Evolutionary conservation across 2,113 vertebrate species (phyloP), one percentile per base, ranked within the genome.

Genomic region (Nematolebias whitei): DNA sequence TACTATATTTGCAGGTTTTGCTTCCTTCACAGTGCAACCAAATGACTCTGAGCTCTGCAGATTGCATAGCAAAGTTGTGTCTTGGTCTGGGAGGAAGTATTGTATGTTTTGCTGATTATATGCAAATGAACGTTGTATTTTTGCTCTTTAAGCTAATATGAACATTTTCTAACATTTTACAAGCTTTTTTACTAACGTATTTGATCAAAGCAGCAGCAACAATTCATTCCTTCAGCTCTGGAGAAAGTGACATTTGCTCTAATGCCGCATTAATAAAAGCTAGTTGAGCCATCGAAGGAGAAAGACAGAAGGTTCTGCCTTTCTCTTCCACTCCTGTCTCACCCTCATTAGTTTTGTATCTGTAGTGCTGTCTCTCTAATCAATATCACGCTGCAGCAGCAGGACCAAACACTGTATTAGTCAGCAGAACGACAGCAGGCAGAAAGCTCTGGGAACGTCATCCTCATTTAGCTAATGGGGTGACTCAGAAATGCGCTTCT

Each of bases 311-410:
- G 48, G 68, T 67, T 57, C 24, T 40, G 45, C 32, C 66, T 71
- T 55, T 24, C 69, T 63, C 63, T 59, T 45, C 61, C 61, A 43
- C 11, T 69, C 39, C 22, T 62, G 47, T 51, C 71, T 63, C 55
- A 0, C 74, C 71, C 76, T 53, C 62, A 40, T 71, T 56, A 22
- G 23, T 62, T 32, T 10, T 41, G 45, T 48, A 56, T 49, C 76
- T 76, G 57, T 68, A 82, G 78, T 56, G 43, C 71, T 63, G 39
- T 75, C 66, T 57, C 43, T 77, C 73, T 78, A 84, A 87, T 89
- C 87, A 78, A 85, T 89, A 86, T 76, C 68, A 20, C 74, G 68
- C 85, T 72, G 87, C 73, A 38, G 81, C 75, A 29, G 81, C 79
- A 76, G 52, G 38, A 72, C 82, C 61, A 26, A 77, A 75, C 78